Evolutionary conservation across 2,797 vertebrate species (phyloP).

Genomic region (Enteromius trimaculatus): DNA sequence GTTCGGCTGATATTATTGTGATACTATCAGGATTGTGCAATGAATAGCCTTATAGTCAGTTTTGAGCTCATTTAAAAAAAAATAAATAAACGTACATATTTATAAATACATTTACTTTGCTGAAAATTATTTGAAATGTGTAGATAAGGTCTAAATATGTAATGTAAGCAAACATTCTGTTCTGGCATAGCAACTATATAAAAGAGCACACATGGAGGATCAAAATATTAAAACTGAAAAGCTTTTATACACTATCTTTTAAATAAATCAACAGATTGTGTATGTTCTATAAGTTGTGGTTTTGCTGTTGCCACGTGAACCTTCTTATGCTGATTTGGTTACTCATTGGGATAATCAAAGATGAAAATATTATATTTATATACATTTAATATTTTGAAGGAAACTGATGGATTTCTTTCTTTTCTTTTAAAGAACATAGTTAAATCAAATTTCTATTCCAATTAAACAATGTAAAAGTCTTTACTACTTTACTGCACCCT

Average conservation of each 20-base stretch:
- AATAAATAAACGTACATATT: too few species aligned
- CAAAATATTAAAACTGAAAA: neutral
- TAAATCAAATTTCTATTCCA: too few species aligned
- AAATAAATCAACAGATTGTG: neutral
- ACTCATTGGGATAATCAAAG: neutral
- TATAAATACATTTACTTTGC: neutral
- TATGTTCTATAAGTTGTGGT: neutral
- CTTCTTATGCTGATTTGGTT: neutral
- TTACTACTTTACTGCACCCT: neutral
- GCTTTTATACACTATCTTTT: neutral
- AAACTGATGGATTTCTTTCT: neutral
- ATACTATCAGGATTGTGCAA: neutral
- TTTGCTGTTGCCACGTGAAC: neutral
- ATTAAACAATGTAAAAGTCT: neutral
- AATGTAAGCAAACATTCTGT: neutral
- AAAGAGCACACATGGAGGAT: neutral
- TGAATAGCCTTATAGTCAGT: neutral
- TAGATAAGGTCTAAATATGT: neutral
- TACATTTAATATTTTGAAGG: neutral
- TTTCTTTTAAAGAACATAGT: neutral
- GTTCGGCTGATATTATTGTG: neutral
- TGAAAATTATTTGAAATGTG: neutral
- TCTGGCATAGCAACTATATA: neutral
- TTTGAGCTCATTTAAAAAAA: too few species aligned
- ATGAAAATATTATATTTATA: neutral